Evolutionary conservation across 2,113 vertebrate species (phyloP).

Genomic region (Pipa parva): DNA sequence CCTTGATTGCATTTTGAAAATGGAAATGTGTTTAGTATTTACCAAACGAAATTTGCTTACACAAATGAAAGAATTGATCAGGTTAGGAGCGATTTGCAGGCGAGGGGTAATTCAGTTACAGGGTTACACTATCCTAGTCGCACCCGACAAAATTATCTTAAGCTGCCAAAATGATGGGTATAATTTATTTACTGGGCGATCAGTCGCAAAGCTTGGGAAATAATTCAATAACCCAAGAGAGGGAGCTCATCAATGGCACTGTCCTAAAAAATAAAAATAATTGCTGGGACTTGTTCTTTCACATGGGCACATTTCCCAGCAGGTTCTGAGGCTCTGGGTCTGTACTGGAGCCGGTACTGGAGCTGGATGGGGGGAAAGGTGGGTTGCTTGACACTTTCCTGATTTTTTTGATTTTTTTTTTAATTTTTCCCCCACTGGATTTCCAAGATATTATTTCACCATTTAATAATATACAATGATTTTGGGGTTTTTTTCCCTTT

Average conservation of each 20-base stretch:
- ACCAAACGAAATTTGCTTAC: constrained; percentile 99
- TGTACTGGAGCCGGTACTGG: too few species aligned
- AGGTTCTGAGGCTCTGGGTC: constrained; percentile 48
- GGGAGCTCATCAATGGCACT: constrained; percentile 97
- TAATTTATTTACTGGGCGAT: constrained; percentile 99
- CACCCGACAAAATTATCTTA: constrained; percentile 99
- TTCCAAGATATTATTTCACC: too few species aligned
- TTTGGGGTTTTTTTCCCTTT: too few species aligned
- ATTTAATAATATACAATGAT: too few species aligned
- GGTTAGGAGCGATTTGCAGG: constrained; percentile 99
- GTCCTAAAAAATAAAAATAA: too few species aligned
- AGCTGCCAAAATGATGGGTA: constrained; percentile 99
- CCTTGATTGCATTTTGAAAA: constrained; percentile 98
- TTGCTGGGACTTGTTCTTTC: constrained; percentile 38
- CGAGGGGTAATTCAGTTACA: constrained; percentile 98
- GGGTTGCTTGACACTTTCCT: too few species aligned
- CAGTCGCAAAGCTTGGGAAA: constrained; percentile 99
- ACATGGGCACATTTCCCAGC: not conserved
- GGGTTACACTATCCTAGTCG: constrained; percentile 99
- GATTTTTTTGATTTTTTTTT: too few species aligned
- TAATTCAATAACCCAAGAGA: constrained; percentile 99
- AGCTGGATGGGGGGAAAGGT: too few species aligned
- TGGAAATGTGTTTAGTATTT: constrained; percentile 99
- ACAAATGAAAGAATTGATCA: constrained; percentile 99
- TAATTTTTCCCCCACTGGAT: too few species aligned